phyloP scores from a whole-genome alignment of 2,113 vertebrate species.

The Malaclemys terrapin region DNA sequence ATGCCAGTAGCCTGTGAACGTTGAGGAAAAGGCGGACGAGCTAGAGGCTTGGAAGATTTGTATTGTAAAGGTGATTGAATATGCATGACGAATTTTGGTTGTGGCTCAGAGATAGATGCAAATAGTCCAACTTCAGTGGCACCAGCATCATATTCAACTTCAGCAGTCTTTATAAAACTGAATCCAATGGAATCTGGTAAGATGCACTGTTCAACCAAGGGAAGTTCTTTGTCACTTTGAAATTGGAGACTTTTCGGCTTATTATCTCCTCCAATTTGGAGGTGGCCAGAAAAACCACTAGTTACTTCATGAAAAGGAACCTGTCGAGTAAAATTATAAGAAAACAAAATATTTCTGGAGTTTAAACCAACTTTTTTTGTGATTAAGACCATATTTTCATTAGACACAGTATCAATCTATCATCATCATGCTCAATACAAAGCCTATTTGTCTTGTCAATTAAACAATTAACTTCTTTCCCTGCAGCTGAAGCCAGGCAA shows the following conservation, averaged over 20 bases:
- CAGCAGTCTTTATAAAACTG: neutral
- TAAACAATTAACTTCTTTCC: neutral
- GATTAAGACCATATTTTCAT: neutral
- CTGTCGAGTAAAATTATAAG: neutral
- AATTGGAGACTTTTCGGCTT: neutral
- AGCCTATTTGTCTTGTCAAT: neutral
- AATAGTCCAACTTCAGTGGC: neutral
- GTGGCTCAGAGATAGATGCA: neutral
- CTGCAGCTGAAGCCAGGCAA: neutral
- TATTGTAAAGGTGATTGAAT: no score
- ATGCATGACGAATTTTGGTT: neutral
- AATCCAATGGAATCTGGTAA: rapidly evolving
- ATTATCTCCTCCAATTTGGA: neutral
- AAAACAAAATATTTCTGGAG: neutral
- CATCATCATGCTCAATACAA: neutral
- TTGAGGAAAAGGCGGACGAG: neutral
- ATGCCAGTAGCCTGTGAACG: neutral
- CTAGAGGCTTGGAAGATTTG: no score
- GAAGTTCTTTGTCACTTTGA: neutral
- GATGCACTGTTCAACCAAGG: neutral
- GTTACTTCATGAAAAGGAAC: neutral
- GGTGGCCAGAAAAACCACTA: rapidly evolving
- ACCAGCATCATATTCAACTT: neutral
- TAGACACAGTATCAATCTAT: neutral
- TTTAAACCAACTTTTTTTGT: neutral